Evolutionary conservation across 2,888 invertebrate genomes (phyloP).

Genomic region (Lithophane leautieri): DNA sequence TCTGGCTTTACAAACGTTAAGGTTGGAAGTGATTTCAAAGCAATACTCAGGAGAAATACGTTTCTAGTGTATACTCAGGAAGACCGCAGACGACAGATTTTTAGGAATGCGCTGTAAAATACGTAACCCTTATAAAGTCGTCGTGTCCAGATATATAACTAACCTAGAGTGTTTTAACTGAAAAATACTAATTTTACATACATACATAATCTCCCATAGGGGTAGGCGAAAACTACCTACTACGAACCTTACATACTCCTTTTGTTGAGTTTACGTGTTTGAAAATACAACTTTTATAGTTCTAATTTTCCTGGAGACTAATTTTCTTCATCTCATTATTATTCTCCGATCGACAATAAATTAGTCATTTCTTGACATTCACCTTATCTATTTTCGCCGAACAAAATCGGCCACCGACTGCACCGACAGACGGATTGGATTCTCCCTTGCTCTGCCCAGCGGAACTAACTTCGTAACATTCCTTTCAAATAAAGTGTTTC

Average conservation of each 20-base stretch:
- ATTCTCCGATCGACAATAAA: too few species aligned
- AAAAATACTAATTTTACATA: neutral
- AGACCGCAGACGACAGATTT: constrained; percentile 18
- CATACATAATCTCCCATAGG: too few species aligned
- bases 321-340: neutral
- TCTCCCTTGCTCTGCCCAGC: constrained; percentile 1
- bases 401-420: neutral
- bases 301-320: neutral
- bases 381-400: neutral
- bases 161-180: neutral
- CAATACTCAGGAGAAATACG: constrained; percentile 48
- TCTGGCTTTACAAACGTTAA: constrained; percentile 19
- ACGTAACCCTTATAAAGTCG: neutral
- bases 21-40: constrained; percentile 48
- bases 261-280: too few species aligned
- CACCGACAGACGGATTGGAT: constrained; percentile 1
- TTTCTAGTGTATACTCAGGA: constrained; percentile 31
- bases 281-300: neutral
- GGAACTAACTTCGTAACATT: constrained; percentile 36
- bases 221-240: too few species aligned
- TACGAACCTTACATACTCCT: too few species aligned
- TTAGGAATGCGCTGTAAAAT: neutral
- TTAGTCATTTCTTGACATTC: neutral
- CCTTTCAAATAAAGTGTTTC: constrained; percentile 16
- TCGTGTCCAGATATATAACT: too few species aligned